Conservation (phyloP, 2,797 vertebrate species). For the Neoniphon sammara region DNA sequence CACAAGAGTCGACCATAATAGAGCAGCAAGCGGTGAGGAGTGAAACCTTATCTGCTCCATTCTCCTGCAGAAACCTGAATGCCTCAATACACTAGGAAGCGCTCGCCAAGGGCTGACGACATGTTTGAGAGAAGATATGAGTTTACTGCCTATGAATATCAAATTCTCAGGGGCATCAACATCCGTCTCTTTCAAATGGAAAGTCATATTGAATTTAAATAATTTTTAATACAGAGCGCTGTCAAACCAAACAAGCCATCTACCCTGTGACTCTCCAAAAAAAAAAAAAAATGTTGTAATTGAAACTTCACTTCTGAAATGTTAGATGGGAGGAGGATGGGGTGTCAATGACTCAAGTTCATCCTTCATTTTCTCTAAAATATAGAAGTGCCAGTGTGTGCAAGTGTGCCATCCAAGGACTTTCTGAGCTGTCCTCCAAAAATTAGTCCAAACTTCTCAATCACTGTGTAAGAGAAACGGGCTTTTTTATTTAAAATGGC, state of each 20-base stretch:
- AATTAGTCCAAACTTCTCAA: conserved; percentile 1
- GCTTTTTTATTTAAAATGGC: conserved; percentile 2
- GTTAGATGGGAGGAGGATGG: too few relatives aligned
- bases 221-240: conserved; percentile 37
- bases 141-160: conserved; percentile 51
- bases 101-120: conserved; percentile 69
- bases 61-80: conserved; percentile 55
- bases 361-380: conserved; percentile 51
- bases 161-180: conserved; percentile 55
- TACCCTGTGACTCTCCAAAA: conserved; percentile 35
- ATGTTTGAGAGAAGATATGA: conserved; percentile 51
- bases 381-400: too few relatives aligned
- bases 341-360: conserved; percentile 54
- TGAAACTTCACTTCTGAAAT: conserved; percentile 53
- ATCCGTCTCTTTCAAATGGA: conserved; percentile 30
- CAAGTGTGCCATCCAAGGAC: conserved; percentile 20
- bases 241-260: conserved; percentile 55
- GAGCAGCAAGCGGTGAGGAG: conserved; percentile 43
- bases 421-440: conserved; percentile 4
- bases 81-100: conserved; percentile 31
- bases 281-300: conserved; percentile 29
- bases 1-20: conserved; percentile 40
- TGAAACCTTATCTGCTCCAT: conserved; percentile 67
- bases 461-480: conserved; percentile 1
- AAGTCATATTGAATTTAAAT: conserved; percentile 58